phyloP scores from a whole-genome alignment of 2,888 invertebrate genomes.

The Folsomia candida region DNA sequence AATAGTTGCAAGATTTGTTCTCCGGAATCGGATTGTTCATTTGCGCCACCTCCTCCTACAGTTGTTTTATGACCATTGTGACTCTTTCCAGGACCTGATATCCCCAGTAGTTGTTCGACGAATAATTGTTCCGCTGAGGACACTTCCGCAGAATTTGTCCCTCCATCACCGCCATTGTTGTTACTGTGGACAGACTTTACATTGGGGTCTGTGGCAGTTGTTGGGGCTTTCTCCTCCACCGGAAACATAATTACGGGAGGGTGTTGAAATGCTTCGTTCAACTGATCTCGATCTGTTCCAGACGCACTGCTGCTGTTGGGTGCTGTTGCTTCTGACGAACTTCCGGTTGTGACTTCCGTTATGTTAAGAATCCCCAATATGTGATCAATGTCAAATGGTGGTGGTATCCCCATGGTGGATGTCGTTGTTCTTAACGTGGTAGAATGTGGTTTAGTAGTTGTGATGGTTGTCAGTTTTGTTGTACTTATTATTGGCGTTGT shows the following conservation, averaged over 20 bases:
- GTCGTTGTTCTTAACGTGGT: no score
- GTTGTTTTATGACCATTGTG: background rate
- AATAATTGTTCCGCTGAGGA: constrained; percentile 4
- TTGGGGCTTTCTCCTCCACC: background rate
- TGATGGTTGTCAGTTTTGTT: background rate
- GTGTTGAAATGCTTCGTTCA: background rate
- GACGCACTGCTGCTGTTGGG: background rate
- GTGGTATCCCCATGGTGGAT: background rate
- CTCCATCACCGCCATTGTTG: no score
- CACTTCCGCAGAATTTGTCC: background rate
- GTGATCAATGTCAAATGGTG: background rate
- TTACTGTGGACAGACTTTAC: background rate
- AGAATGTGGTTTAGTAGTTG: no score
- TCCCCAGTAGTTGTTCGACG: background rate
- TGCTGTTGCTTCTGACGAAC: background rate
- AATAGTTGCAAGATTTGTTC: background rate
- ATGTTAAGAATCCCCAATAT: background rate
- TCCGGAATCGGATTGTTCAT: background rate
- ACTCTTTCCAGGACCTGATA: background rate
- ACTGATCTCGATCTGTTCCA: background rate
- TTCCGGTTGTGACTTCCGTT: background rate
- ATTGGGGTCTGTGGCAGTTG: background rate
- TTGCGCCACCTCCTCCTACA: background rate
- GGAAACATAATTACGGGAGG: constrained; percentile 7
- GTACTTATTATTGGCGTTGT: background rate